Conservation (phyloP, 2,797 vertebrate species). For the Etheostoma nigrum region DNA sequence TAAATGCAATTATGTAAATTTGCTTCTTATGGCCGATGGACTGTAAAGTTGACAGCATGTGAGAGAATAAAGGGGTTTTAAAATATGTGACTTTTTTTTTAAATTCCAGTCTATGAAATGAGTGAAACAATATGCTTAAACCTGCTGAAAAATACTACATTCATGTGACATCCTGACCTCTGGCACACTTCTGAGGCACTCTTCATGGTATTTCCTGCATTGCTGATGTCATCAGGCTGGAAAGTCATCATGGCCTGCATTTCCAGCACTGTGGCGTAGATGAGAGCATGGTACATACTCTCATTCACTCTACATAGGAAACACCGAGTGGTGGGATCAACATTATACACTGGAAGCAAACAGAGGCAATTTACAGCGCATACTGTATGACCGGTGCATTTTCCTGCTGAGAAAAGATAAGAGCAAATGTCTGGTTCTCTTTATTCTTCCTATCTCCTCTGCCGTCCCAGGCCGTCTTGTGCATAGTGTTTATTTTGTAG, state of each 20-base stretch:
- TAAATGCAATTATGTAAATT: constrained; percentile 55
- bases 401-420: constrained; percentile 54
- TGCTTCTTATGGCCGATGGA: constrained; percentile 26
- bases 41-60: background rate
- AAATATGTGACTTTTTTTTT: background rate
- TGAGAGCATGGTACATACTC: constrained; percentile 91
- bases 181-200: constrained; percentile 89
- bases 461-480: constrained; percentile 28
- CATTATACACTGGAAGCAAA: constrained; percentile 42
- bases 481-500: constrained; percentile 72
- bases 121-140: background rate
- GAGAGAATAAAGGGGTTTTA: background rate
- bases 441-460: constrained; percentile 42
- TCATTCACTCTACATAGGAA: constrained; percentile 78
- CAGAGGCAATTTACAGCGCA: background rate
- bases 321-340: constrained; percentile 27
- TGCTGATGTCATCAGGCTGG: constrained; percentile 88
- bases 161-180: constrained; percentile 76
- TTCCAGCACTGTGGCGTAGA: constrained; percentile 90
- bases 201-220: constrained; percentile 89
- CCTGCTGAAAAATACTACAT: background rate
- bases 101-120: background rate
- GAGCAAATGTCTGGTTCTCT: constrained; percentile 40
- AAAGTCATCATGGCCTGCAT: constrained; percentile 95
- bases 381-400: constrained; percentile 3